These are phyloP conservation scores for Podarcis muralis DNA, from an alignment of 2,113 vertebrate species.

Conservation along the genomic window DNA sequence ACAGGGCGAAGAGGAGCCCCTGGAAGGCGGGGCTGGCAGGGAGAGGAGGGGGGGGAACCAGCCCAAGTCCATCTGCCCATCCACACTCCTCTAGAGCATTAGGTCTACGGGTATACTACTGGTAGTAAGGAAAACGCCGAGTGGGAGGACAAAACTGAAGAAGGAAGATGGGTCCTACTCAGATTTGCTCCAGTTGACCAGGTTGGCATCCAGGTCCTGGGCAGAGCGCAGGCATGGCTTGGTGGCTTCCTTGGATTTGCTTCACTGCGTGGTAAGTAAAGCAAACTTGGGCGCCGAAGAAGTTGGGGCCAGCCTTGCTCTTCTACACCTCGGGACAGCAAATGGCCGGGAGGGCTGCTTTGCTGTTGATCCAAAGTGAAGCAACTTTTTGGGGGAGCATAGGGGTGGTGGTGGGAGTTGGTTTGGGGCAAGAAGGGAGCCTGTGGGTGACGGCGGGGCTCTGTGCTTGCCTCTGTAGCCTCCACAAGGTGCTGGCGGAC, in stretches of 20 bases:
- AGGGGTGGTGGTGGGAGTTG: background rate
- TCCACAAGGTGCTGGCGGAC: conserved; percentile 69
- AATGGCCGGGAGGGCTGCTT: background rate
- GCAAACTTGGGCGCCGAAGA: too few relatives aligned
- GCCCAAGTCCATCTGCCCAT: conserved; percentile 58
- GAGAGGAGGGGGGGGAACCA: conserved; percentile 66
- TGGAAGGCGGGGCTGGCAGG: background rate
- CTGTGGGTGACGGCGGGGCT: background rate
- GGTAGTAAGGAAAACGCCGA: background rate
- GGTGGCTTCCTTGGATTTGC: conserved; percentile 80
- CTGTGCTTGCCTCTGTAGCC: conserved; percentile 71
- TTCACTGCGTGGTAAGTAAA: conserved; percentile 82
- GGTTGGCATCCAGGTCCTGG: conserved; percentile 47
- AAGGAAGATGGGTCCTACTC: conserved; percentile 67
- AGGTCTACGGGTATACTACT: conserved; percentile 45
- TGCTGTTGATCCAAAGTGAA: background rate
- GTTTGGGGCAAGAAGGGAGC: background rate
- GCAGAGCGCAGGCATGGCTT: conserved; percentile 80
- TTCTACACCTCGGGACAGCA: too few relatives aligned
- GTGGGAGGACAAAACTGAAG: background rate
- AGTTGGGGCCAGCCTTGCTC: too few relatives aligned
- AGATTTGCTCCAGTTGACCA: conserved; percentile 76
- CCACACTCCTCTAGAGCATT: conserved; percentile 28
- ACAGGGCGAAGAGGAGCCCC: background rate
- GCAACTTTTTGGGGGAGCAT: background rate